Base-by-base conservation (phyloP, 2,888 invertebrate genomes). In the Strigamia transsilvanica region DNA sequence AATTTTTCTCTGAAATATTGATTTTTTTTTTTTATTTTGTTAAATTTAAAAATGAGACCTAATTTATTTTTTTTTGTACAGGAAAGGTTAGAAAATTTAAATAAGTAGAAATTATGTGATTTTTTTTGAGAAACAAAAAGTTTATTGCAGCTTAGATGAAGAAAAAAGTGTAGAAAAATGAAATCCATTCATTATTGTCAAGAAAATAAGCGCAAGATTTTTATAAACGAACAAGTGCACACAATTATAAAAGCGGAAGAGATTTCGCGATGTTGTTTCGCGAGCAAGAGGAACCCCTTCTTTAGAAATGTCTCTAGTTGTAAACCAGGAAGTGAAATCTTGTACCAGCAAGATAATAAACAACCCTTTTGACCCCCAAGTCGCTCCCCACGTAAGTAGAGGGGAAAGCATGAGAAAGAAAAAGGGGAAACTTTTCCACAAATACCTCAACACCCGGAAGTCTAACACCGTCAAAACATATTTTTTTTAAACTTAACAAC, bases 341-440 rank as follows among this genome's bases (percentile, higher is more conserved):
- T 73, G 27, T 73, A 13, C 23, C 73, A 2, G 27, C 32, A 18
- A 56, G 73, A 73, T 73, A 32, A 73, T 73, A 73, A 73, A 73
- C 73, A 73, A 73, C 73, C 73, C 73, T 73, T 73, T 73, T 73
- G 73, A 73, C 73, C 73, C 73, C 56, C 56, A 56, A 56, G 56
- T 73, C 23, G 3, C n/a, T 73, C 73, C 73, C 73, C 73, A 73
- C 23, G 27, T 32, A 73, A 32, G 32, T 32, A 32, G 32, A 73
- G 73, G 73, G 73, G 32, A 73, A 32, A 73, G 73, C 73, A 23
- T 73, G 73, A 73, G 73, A 73, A 73, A 73, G 73, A 73, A 73
- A 73, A 73, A 73, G 73, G 73, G 32, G 27, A 27, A 73, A 73
- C 23, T 73, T 73, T 73, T 73, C 27, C 73, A 73, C 73, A 27